Evolutionary conservation across 1,140 invertebrate genomes (phyloP), one percentile per base, ranked within the genome.

Genomic region (Macrocentrus cingulum): DNA sequence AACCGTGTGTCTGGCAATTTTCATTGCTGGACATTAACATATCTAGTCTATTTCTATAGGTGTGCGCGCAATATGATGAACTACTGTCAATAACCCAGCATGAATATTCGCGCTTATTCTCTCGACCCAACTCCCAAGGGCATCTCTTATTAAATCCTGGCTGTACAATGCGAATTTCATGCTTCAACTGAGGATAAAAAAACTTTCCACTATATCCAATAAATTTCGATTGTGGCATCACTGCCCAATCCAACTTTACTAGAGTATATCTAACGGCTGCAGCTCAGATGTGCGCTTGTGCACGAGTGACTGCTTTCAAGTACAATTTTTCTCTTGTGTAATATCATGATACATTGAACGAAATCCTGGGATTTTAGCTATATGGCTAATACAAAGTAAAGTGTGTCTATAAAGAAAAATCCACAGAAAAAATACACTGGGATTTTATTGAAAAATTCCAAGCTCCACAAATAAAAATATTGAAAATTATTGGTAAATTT

Each of bases 181-280:
- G n/a, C n/a, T n/a, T n/a, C n/a, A n/a, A n/a, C n/a, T n/a, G n/a
- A n/a, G n/a, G n/a, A n/a, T n/a, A n/a, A n/a, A n/a, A n/a, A n/a
- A n/a, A n/a, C n/a, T n/a, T 56, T 45, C 54, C 45, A 20, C 54
- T n/a, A n/a, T 34, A 48, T 37, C 54, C 54, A 56, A 56, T 56
- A 56, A 56, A 56, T 56, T 48, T 56, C 54, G 54, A 56, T 56
- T 56, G 42, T 36, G 44, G 54, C 54, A 56, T 29, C 37, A 20
- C 39, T n/a, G 54, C 25, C 34, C 48, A 18, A 13, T 42, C 36
- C 37, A 7, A 39, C n/a, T n/a, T n/a, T n/a, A n/a, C n/a, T n/a
- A n/a, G n/a, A n/a, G n/a, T n/a, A 54, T 23, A 25, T 16, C 51
- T 56, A 55, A 22, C 53, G 19, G 53, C 32, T n/a, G 22, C 18